A percentile compares a stretch with the other conserved stretches of the same genome.
These are phyloP conservation scores for Steatocranus sp. DNA, from an alignment of 2,797 vertebrate species.

Conservation along the genomic window DNA sequence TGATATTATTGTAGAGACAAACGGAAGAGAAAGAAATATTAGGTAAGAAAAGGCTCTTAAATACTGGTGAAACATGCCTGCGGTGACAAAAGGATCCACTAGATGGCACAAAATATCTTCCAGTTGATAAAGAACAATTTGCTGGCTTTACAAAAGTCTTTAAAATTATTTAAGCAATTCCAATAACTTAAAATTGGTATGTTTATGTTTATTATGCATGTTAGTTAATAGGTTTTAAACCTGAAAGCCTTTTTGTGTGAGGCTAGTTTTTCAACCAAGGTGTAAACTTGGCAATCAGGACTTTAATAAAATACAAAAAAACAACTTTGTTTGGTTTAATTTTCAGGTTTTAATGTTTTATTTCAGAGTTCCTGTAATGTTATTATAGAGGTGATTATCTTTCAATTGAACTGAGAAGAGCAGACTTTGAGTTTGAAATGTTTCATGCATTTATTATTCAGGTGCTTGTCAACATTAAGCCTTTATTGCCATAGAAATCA, in stretches of 20 bases:
- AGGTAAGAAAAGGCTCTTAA: neutral
- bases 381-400: neutral
- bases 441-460: slow-evolving; percentile 47
- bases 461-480: slow-evolving; percentile 16
- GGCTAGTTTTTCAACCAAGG: neutral
- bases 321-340: neutral
- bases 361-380: neutral
- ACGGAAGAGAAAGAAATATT: neutral
- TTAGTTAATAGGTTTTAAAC: neutral
- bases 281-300: neutral
- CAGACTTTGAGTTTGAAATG: slow-evolving; percentile 1
- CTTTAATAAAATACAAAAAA: neutral
- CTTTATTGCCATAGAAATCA: slow-evolving; percentile 44
- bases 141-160: neutral
- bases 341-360: slow-evolving; percentile 9
- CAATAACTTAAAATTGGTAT: neutral
- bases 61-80: neutral
- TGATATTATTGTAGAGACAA: neutral
- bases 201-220: neutral
- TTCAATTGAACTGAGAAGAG: slow-evolving; percentile 7
- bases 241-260: neutral
- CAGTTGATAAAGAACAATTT: neutral
- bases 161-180: neutral
- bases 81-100: neutral
- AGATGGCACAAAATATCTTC: neutral